phyloP scores from a whole-genome alignment of 2,797 vertebrate species.

The Florisuga fusca region DNA sequence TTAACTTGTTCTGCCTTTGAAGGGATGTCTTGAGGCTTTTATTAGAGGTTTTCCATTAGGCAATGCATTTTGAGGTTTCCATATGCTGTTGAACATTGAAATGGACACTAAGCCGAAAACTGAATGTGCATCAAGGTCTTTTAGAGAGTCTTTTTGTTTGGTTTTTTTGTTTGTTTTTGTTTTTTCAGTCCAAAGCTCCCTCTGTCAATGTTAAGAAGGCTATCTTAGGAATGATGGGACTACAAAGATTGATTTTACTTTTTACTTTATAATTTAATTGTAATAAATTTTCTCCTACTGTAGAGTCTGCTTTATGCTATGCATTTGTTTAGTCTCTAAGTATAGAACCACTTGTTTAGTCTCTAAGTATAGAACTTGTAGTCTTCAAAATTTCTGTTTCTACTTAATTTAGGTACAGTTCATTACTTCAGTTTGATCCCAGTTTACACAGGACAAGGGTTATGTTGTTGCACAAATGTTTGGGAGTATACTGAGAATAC shows the following conservation, averaged over 20 bases:
- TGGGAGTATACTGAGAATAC: background rate
- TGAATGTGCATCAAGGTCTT: background rate
- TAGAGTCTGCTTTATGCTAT: background rate
- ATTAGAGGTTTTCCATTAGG: background rate
- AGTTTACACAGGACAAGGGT: background rate
- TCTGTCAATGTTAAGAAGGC: background rate
- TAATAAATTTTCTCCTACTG: background rate
- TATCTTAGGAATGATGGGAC: background rate
- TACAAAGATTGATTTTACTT: background rate
- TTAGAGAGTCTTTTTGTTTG: no score
- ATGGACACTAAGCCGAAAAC: background rate
- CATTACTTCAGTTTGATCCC: background rate
- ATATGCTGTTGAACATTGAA: background rate
- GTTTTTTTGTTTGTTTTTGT: no score
- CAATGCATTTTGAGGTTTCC: background rate
- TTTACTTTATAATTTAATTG: background rate
- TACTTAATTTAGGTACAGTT: background rate
- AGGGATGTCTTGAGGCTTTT: background rate
- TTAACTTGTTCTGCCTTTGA: background rate
- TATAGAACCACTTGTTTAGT: background rate
- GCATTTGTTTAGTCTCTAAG: background rate
- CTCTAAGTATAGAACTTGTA: background rate
- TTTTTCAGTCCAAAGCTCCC: background rate
- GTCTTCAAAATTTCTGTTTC: background rate
- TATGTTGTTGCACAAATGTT: background rate